phyloP scores from a whole-genome alignment of 2,113 vertebrate genomes.

The Uropsilus gracilis region DNA sequence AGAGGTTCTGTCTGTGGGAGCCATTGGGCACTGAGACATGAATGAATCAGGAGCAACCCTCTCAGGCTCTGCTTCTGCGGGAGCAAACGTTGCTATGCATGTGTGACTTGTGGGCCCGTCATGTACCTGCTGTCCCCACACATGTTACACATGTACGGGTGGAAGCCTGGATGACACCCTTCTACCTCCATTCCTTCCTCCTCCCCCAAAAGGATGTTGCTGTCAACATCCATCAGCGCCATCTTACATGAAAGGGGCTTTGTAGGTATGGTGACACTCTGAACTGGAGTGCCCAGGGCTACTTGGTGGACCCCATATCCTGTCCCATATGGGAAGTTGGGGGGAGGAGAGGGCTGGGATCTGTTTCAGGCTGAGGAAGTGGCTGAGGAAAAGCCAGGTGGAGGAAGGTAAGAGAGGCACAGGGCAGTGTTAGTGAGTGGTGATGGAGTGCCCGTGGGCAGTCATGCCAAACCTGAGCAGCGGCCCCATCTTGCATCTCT shows the following conservation, averaged over 20 bases:
- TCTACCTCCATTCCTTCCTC: too few species aligned
- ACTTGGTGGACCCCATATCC: background rate
- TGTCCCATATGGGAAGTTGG: background rate
- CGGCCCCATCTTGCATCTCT: too few species aligned
- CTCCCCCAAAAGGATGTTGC: too few species aligned
- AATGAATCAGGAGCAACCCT: background rate
- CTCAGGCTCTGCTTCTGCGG: background rate
- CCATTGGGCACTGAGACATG: rapidly evolving
- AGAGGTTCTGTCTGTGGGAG: background rate
- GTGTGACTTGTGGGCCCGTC: rapidly evolving
- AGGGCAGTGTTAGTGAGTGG: too few species aligned
- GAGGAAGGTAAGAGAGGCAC: background rate
- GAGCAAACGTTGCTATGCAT: background rate
- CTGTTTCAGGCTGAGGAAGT: background rate
- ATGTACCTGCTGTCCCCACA: background rate
- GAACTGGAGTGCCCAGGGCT: too few species aligned
- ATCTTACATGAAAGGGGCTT: background rate
- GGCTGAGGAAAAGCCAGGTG: background rate
- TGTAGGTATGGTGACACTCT: background rate
- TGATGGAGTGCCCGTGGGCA: too few species aligned
- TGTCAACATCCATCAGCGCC: too few species aligned
- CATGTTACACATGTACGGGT: background rate
- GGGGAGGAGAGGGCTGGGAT: background rate
- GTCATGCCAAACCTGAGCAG: background rate
- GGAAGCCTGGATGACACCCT: background rate